Evolutionary conservation across 2,113 vertebrate genomes (phyloP).

Genomic region (Megatriorchis doriae): DNA sequence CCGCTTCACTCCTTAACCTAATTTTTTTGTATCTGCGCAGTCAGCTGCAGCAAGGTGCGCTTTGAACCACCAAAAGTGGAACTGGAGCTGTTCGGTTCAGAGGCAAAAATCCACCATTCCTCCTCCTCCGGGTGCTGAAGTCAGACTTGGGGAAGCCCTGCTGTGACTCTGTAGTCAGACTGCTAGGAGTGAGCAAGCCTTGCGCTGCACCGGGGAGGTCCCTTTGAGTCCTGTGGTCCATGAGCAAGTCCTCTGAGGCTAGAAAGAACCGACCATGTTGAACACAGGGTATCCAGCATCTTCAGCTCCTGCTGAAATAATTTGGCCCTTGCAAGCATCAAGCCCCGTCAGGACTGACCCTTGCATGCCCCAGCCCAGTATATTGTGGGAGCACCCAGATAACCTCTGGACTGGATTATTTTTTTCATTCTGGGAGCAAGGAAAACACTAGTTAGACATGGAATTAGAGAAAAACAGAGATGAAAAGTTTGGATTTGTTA

Average conservation of each 20-base stretch:
- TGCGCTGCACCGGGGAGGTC: accelerated
- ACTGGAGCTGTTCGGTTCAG: neutral
- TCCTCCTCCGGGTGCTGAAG: neutral
- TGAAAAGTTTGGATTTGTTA: neutral
- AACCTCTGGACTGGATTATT: neutral
- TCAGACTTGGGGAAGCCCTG: neutral
- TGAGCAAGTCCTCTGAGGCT: neutral
- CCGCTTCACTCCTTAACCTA: neutral
- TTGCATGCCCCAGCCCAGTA: neutral
- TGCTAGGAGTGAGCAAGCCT: neutral
- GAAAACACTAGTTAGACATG: neutral
- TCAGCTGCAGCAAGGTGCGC: accelerated
- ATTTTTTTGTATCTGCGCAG: neutral
- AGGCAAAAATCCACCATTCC: neutral
- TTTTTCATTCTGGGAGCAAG: neutral
- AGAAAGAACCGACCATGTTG: accelerated
- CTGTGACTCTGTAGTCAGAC: neutral
- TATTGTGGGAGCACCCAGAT: neutral
- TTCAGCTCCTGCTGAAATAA: neutral
- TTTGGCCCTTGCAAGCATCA: neutral
- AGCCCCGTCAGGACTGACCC: neutral
- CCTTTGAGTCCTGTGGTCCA: accelerated
- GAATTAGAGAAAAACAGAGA: neutral
- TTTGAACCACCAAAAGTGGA: neutral
- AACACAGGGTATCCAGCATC: neutral